Conservation (phyloP, 2,888 invertebrate species). For the Linnaemya vulpina region DNA sequence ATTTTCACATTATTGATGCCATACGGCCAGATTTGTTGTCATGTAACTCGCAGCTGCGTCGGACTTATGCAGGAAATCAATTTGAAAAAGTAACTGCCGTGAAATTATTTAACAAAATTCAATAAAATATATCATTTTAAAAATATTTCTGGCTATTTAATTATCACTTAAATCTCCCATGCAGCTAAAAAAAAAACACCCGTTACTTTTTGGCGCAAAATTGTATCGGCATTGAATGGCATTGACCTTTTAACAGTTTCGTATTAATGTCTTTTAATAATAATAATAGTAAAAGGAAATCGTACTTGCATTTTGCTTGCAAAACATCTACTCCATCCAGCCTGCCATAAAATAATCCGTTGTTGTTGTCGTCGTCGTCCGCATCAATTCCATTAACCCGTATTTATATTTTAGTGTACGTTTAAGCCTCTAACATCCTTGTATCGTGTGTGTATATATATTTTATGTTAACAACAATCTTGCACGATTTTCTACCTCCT, state of each 20-base stretch:
- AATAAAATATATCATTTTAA: too few relatives aligned
- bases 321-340: not conserved
- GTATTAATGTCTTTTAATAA: slow-evolving; percentile 39
- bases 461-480: slow-evolving; percentile 53
- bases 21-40: too few relatives aligned
- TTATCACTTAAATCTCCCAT: too few relatives aligned
- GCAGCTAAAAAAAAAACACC: too few relatives aligned
- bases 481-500: slow-evolving; percentile 47
- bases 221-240: not conserved
- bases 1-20: too few relatives aligned
- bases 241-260: slow-evolving; percentile 37
- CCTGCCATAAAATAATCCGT: slow-evolving; percentile 4
- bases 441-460: slow-evolving; percentile 15
- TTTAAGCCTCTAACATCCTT: slow-evolving; percentile 17
- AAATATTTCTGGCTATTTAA: too few relatives aligned
- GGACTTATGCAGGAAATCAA: too few relatives aligned
- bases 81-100: too few relatives aligned
- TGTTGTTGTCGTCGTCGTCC: slow-evolving; percentile 2
- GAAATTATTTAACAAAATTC: too few relatives aligned
- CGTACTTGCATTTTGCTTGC: not conserved
- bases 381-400: slow-evolving; percentile 35
- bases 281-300: not conserved
- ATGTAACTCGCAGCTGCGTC: too few relatives aligned
- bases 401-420: slow-evolving; percentile 35
- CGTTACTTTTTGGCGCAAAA: slow-evolving; percentile 19